Evolutionary conservation across 2,113 vertebrate species (phyloP), one percentile per base, ranked within the genome.

Genomic region (Dicaeum eximium): DNA sequence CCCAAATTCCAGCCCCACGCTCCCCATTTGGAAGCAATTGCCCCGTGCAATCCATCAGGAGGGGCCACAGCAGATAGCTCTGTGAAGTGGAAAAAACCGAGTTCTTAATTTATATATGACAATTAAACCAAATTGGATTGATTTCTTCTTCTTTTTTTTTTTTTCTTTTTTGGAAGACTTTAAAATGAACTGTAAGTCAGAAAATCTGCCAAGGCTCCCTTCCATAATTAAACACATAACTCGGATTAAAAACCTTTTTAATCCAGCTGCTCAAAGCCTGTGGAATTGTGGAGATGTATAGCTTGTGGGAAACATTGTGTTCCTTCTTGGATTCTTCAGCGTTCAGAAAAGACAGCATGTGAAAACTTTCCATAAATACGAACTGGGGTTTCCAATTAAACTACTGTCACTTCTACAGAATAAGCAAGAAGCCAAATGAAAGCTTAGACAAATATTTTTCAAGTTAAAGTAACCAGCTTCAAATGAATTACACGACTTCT

Each of bases 251-350:
- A 93, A n/a, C 62, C 75, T 95, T 95, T 93, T 93, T 71, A 83
- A 72, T 48, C 64, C 90, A 95, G 95, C 94, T 97, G 94, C 93
- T 93, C 88, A 86, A 92, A 94, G 87, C 30, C 90, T 85, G 58
- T 58, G 81, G 82, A 96, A 93, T 50, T 70, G 86, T 1, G 45
- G 93, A 88, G 92, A 80, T 78, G 90, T 74, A 90, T n/a, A 75
- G 88, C 80, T 96, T 96, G 95, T 92, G 94, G 94, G 94, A 96
- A 96, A 96, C 95, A 96, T 86, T 93, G 88, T 96, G 95, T 96
- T 96, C 95, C 90, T 92, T 71, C 92, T 88, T 33, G 82, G 75
- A 95, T 94, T 93, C 90, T 88, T 86, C 80, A 93, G 94, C 92
- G 78, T 86, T 83, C 95, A 91, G 90, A 92, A 83, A 88, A 96